Evolutionary conservation across 2,113 vertebrate species (phyloP), one percentile per base, ranked within the genome.

Genomic region (Dasyprocta punctata): DNA sequence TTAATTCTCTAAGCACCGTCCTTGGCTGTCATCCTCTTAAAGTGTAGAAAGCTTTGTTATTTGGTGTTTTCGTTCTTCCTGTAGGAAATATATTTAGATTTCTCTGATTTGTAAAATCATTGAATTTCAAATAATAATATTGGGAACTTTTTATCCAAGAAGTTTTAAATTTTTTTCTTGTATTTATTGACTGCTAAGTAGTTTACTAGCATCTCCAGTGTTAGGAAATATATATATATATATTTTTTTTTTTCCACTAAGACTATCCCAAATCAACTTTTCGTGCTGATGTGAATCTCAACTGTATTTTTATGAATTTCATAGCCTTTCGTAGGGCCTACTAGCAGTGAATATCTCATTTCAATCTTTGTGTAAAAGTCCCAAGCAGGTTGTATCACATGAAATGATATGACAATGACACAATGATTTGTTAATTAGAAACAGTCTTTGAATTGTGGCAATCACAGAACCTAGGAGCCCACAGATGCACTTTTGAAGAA

Each of bases 371-470:
- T 44, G 16, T 26, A 22, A 85, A 88, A 65, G 54, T 95, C 12
- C 14, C 83, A 90, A 83, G 30, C 10, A 81, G 10, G 19, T 89
- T 86, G 38, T 77, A 69, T 26, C 47, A 41, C 14, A 78, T 8
- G 17, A 78, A 60, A 60, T 73, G 58, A 69, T 63, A 17, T 5
- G 33, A 38, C n/a, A 90, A 61, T 28, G 5, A 28, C 38, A 67
- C 16, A 71, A 22, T 90, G 85, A 89, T 22, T 71, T 85, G 20
- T 86, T 95, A 92, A 92, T 84, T 92, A 61, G n/a, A 80, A 86
- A 93, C n/a, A 7, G 11, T 86, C 14, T 13, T 38, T 69, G 10
- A 90, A 85, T 80, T 77, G 11, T 75, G 56, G 91, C 90, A 61
- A 67, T 61, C 86, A 38, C 56, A 87, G 28, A 28, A 56, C 36